Conservation (phyloP, 2,888 invertebrate genomes). For the Xylota sylvarum region DNA sequence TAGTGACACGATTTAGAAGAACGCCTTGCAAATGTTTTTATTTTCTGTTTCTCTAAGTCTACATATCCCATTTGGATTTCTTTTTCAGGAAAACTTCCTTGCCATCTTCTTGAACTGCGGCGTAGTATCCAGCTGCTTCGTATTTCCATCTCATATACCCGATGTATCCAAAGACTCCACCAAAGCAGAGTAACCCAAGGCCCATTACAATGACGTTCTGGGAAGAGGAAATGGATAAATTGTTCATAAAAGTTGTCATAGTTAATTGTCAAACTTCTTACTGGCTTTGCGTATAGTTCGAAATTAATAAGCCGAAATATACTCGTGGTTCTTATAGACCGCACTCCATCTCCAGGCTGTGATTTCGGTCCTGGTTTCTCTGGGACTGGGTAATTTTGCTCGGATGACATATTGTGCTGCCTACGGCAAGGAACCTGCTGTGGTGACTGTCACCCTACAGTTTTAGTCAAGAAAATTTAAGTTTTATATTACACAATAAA, state of each 20-base stretch:
- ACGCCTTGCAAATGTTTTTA: too few relatives aligned
- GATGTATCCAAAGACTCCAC: slow-evolving; percentile 91
- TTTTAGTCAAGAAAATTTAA: background rate
- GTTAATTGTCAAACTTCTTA: slow-evolving; percentile 85
- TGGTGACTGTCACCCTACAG: too few relatives aligned
- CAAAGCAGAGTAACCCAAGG: slow-evolving; percentile 91
- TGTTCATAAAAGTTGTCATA: background rate
- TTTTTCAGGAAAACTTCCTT: slow-evolving; percentile 90
- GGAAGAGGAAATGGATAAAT: slow-evolving; percentile 78
- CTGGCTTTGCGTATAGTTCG: slow-evolving; percentile 95
- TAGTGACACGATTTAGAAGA: too few relatives aligned
- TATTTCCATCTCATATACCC: slow-evolving; percentile 94
- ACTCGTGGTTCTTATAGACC: slow-evolving; percentile 90
- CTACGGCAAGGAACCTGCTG: background rate
- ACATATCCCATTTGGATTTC: slow-evolving; percentile 91
- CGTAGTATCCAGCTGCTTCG: slow-evolving; percentile 92
- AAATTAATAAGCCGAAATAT: slow-evolving; percentile 94
- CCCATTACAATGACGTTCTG: slow-evolving; percentile 95
- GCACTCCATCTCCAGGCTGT: slow-evolving; percentile 91
- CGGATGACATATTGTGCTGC: slow-evolving; percentile 34
- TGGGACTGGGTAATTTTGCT: background rate
- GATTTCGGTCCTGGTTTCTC: slow-evolving; percentile 35
- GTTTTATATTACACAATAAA: slow-evolving; percentile 28
- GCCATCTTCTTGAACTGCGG: slow-evolving; percentile 92
- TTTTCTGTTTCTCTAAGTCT: slow-evolving; percentile 4